Evolutionary conservation across 1,140 invertebrate genomes (phyloP), one percentile per base, ranked within the genome.

Genomic region (Papilio glaucus): DNA sequence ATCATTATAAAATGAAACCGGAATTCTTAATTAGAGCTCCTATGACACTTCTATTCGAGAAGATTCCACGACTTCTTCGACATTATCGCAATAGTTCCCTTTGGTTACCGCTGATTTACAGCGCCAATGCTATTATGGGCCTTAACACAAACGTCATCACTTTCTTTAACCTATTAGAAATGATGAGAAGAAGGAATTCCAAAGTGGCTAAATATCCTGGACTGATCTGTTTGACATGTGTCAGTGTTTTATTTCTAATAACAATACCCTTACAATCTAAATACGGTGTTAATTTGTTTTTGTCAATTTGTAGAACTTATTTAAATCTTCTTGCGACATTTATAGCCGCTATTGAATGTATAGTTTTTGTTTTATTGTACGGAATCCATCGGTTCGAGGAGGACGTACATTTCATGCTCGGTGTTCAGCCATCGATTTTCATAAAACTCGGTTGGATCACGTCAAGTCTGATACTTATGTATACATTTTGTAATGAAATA

Each of bases 331-430:
- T 85, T 29, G 53, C 77, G 0, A 82, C 80, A n/a, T 84, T 89
- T 39, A 60, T 85, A 12, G 74, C 70, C 0, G 70, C 84, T 13
- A 13, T 85, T 3, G 88, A 92, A 73, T 82, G 76, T 39, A 9
- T 83, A 4, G 82, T 87, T 0, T 92, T 91, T 62, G 70, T 92
- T 2, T 9, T 88, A 24, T 86, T 79, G 72, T 91, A 91, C 38
- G 90, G 90, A 0, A 18, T 86, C 13, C 76, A 85, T 24, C 86
- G 63, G 67, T 91, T 92, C 74, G 83, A 79, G 0, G 89, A 92
- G 77, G 90, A 92, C 53, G 78, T 92, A 13, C 89, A 92, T 73
- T 92, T 91, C 38, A 92, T 92, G 90, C 77, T 87, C 38, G 90
- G 90, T 4, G 77, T 88, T 0, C 81, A 82, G 39, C 87, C 88